Evolutionary conservation across 2,113 vertebrate species (phyloP).

Genomic region (Hemiprocne comata): DNA sequence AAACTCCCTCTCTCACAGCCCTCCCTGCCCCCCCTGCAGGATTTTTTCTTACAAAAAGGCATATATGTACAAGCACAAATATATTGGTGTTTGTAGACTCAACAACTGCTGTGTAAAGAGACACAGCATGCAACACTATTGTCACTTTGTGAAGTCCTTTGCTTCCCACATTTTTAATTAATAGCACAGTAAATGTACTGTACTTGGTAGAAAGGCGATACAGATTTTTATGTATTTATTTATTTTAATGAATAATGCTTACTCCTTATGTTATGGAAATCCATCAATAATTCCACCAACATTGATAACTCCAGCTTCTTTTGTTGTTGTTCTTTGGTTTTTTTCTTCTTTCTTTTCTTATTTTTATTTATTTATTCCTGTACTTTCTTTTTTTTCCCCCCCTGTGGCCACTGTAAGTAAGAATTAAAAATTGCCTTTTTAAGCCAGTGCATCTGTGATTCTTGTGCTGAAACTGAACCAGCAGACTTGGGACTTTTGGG

Average conservation of each 20-base stretch:
- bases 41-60: background rate
- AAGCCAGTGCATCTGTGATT: background rate
- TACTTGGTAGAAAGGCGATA: background rate
- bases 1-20: background rate
- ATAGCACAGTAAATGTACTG: background rate
- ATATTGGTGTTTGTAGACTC: background rate
- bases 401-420: background rate
- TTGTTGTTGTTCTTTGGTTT: background rate
- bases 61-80: fast-evolving
- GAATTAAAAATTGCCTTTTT: background rate
- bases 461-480: background rate
- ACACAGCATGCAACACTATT: background rate
- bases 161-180: background rate
- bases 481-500: background rate
- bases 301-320: background rate
- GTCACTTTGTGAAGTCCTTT: background rate
- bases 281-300: background rate
- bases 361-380: background rate
- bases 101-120: background rate
- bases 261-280: background rate
- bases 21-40: background rate
- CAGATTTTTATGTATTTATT: background rate
- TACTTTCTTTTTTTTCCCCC: background rate
- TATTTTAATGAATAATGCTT: background rate
- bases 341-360: no score